Percentiles rank a stretch among this genome's conserved stretches.
Evolutionary conservation across 2,888 invertebrate genomes (phyloP).

Genomic region (Monoplex corrugatus): DNA sequence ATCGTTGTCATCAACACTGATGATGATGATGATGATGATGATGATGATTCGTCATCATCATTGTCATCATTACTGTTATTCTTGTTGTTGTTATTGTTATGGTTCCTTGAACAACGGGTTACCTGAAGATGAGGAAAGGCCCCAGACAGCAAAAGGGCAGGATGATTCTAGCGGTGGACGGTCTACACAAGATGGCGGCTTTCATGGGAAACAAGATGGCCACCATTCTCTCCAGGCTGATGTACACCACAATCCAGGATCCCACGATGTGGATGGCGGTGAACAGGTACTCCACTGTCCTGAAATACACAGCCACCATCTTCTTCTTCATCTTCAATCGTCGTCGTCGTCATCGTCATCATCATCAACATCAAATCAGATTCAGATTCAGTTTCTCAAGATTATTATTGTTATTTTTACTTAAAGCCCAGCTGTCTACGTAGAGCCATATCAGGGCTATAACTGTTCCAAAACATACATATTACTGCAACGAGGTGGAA

Average conservation of each 20-base stretch:
- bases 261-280: constrained; percentile 46
- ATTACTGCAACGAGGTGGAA: too few relatives aligned
- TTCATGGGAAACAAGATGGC: constrained; percentile 38
- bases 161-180: constrained; percentile 3
- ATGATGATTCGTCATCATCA: too few relatives aligned
- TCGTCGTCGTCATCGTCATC: constrained; percentile 22
- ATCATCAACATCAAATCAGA: constrained; percentile 17
- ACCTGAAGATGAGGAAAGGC: neutral
- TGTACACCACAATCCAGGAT: constrained; percentile 50
- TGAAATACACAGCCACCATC: neutral
- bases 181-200: constrained; percentile 14
- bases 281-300: constrained; percentile 42
- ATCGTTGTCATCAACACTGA: too few relatives aligned
- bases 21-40: too few relatives aligned
- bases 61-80: too few relatives aligned
- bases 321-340: neutral
- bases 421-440: too few relatives aligned
- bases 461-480: too few relatives aligned
- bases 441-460: too few relatives aligned
- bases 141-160: neutral
- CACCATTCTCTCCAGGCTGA: constrained; percentile 47
- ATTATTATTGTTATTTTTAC: too few relatives aligned
- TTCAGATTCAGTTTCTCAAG: too few relatives aligned
- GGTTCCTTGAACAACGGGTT: neutral
- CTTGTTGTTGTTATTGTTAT: too few relatives aligned